Evolutionary conservation across 2,113 vertebrate species (phyloP).

Genomic region (Dolichotis patagonum): DNA sequence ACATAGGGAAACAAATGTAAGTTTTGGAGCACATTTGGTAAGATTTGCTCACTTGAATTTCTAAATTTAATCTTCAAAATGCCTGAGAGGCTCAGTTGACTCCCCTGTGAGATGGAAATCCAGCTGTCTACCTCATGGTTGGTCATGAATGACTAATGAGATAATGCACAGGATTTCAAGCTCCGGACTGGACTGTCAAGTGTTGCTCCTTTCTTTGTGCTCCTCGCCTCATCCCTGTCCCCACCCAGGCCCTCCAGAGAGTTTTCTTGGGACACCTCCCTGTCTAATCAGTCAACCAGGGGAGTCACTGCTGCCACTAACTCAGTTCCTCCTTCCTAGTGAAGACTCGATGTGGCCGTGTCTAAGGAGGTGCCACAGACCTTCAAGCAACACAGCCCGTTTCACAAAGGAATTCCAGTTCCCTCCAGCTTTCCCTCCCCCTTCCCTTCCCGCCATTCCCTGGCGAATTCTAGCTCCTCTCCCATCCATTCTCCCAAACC

Average conservation of each 20-base stretch:
- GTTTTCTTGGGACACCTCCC: background rate
- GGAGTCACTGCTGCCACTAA: background rate
- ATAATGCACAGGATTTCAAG: background rate
- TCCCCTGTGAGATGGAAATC: constrained; percentile 31
- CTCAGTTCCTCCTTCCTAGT: background rate
- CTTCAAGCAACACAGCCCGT: background rate
- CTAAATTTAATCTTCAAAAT: background rate
- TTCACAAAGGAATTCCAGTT: background rate
- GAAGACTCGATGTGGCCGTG: background rate
- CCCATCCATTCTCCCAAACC: background rate
- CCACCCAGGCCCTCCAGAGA: background rate
- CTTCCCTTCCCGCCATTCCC: background rate
- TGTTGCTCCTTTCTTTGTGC: too few relatives aligned
- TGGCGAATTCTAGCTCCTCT: background rate
- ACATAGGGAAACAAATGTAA: background rate
- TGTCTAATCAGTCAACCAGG: background rate
- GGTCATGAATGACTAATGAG: background rate
- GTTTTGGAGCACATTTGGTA: background rate
- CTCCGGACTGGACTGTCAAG: rapidly evolving
- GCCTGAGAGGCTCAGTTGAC: background rate
- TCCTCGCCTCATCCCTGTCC: background rate
- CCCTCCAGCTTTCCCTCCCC: background rate
- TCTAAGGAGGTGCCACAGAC: background rate
- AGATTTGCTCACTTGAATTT: background rate
- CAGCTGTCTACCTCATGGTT: background rate